Evolutionary conservation across 2,888 invertebrate species (phyloP), one percentile per base, ranked within the genome.

Genomic region (Sericinus montela): DNA sequence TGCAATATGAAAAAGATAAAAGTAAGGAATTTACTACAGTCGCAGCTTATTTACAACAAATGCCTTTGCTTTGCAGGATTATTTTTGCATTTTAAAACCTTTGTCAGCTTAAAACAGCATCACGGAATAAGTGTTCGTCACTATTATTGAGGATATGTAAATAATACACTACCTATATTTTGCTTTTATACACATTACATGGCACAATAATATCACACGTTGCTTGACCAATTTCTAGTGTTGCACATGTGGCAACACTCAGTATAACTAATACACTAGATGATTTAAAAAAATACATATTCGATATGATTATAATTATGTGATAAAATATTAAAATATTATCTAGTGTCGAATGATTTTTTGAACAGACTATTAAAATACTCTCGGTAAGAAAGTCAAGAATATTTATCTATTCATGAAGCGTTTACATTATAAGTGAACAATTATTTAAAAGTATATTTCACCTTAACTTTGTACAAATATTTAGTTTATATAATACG

Each of bases 131-230:
- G n/a, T 9, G 14, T 32, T 39, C n/a, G 11, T 11, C 4, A 10
- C 32, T n/a, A 32, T 32, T 11, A 32, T 32, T 2, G 32, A n/a
- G 11, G 32, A 15, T 13, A 35, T 8, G 5, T 35, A 10, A 9
- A 25, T 14, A 16, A 41, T 13, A 47, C 16, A n/a, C 11, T 25
- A 37, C 9, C 10, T 16, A 30, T 30, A 29, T 14, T 3, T 19
- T 32, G 37, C 36, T 36, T 48, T 42, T 15, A 23, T 6, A 42
- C 48, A 48, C 19, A 19, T 19, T 3, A 19, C 32, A 28, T 37
- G n/a, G 48, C 41, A 48, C 42, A 35, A 43, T 30, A 5, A 9
- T n/a, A 37, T 30, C 37, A 32, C 48, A 47, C 47, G 11, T 19
- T 13, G 47, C 47, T 41, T 47, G 9, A 38, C n/a, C 23, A 23